phyloP scores from a whole-genome alignment of 2,113 vertebrate genomes.

The Felis catus region F.catus_Fca126_mat1.0 CM031412.1:179744501-179745000 shows the following conservation, averaged over 20 bases:
- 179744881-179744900: not conserved
- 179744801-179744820: not conserved
- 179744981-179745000: constrained; percentile 36
- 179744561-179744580: not conserved
- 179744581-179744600: not conserved
- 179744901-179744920: not conserved
- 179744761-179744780: not conserved
- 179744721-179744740: not conserved
- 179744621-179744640: not conserved
- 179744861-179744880: not conserved
- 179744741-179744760: not conserved
- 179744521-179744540: not conserved
- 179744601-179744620: not conserved
- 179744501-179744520: not conserved
- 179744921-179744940: not conserved
- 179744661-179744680: not conserved
- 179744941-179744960: constrained; percentile 61
- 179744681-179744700: not conserved
- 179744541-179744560: fast-evolving
- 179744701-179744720: not conserved
- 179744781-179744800: not conserved
- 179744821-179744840: not conserved
- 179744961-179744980: constrained; percentile 43
- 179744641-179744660: not conserved
- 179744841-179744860: not conserved